Percentiles rank a stretch among this genome's conserved stretches.
phyloP scores from a whole-genome alignment of 2,797 vertebrate genomes.

The Scolopax rusticola region DNA sequence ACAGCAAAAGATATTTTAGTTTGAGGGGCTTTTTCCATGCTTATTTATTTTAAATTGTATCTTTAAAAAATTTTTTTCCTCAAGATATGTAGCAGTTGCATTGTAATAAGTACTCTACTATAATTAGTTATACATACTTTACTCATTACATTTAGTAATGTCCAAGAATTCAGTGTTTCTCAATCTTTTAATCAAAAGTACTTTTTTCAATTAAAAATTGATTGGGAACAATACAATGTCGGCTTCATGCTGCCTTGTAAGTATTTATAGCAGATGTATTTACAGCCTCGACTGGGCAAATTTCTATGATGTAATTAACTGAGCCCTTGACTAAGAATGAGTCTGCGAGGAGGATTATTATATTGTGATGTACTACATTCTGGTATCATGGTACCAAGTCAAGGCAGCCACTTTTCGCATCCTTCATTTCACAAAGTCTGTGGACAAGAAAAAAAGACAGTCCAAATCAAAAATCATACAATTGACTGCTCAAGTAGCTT shows the following conservation, averaged over 20 bases:
- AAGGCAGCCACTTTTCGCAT: neutral
- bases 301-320: neutral
- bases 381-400: neutral
- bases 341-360: neutral
- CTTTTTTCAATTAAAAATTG: neutral
- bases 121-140: too few species aligned
- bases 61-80: neutral
- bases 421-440: neutral
- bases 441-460: neutral
- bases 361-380: neutral
- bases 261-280: neutral
- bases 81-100: neutral
- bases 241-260: neutral
- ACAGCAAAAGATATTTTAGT: conserved; percentile 72
- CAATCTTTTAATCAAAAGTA: conserved; percentile 12
- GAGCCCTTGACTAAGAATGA: neutral
- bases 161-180: conserved; percentile 15
- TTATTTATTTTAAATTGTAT: conserved; percentile 40
- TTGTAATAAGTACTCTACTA: too few species aligned
- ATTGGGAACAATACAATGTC: neutral
- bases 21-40: conserved; percentile 25
- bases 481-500: neutral
- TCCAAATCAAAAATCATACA: neutral
- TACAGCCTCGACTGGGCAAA: neutral
- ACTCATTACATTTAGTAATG: too few species aligned